phyloP scores from a whole-genome alignment of 2,888 invertebrate species.

The Harpalus rufipes region DNA sequence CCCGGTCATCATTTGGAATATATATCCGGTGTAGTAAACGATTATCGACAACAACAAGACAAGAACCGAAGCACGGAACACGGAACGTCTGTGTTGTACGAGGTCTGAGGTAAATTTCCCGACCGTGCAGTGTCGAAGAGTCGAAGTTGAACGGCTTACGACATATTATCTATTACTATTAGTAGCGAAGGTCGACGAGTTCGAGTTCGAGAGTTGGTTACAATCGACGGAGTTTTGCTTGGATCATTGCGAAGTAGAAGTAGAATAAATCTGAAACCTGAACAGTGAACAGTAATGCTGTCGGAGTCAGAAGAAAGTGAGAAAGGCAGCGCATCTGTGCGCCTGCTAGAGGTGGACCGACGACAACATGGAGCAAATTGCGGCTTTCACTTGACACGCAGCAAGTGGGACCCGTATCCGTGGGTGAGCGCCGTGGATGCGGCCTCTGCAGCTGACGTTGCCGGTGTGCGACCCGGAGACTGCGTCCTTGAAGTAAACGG shows the following conservation, averaged over 20 bases:
- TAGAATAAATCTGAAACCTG: not conserved
- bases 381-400: conserved; percentile 86
- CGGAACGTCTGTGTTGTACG: too few species aligned
- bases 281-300: conserved; percentile 64
- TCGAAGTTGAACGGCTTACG: not conserved
- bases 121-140: not conserved
- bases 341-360: conserved; percentile 78
- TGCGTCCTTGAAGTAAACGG: conserved; percentile 83
- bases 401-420: conserved; percentile 90
- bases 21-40: not conserved
- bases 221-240: not conserved
- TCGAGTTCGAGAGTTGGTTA: conserved; percentile 8
- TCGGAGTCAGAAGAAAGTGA: conserved; percentile 74
- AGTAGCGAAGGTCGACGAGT: conserved; percentile 40
- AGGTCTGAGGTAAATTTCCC: not conserved
- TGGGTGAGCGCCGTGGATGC: conserved; percentile 86
- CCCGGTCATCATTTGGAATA: conserved; percentile 24
- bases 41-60: not conserved
- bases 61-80: not conserved
- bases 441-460: conserved; percentile 81
- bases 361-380: conserved; percentile 78
- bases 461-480: conserved; percentile 85
- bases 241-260: not conserved
- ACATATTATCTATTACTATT: not conserved
- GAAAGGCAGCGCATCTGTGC: conserved; percentile 71